A percentile compares a stretch with the other conserved stretches of the same genome.
phyloP scores from a whole-genome alignment of 1,140 invertebrate species.

The Neodiprion virginianus region DNA sequence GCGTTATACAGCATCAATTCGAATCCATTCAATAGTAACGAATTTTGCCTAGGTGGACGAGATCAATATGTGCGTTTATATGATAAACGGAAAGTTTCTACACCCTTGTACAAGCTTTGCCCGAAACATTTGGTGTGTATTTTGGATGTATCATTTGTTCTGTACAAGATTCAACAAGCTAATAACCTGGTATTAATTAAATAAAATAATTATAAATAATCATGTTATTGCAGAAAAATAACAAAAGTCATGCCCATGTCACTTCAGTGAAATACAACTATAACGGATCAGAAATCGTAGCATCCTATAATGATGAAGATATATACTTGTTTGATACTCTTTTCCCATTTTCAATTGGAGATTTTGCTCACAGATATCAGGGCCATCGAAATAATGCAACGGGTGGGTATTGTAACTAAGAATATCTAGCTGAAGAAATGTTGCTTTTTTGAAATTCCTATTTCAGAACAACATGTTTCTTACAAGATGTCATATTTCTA shows the following conservation, averaged over 20 bases:
- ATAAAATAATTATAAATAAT: constrained; percentile 18
- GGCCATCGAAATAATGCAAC: constrained; percentile 82
- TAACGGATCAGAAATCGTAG: constrained; percentile 89
- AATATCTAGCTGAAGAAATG: constrained; percentile 16
- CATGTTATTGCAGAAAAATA: constrained; percentile 32
- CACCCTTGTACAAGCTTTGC: constrained; percentile 62
- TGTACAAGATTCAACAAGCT: constrained; percentile 1
- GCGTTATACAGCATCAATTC: constrained; percentile 86
- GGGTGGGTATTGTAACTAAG: constrained; percentile 43
- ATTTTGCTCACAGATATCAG: constrained; percentile 78
- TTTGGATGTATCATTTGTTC: constrained; percentile 11
- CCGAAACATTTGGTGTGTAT: constrained; percentile 64
- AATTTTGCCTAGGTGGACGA: constrained; percentile 84
- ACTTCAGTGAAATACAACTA: constrained; percentile 92
- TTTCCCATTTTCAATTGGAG: constrained; percentile 59
- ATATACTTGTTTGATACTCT: constrained; percentile 89
- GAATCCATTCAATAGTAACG: constrained; percentile 78
- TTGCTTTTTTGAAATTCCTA: constrained; percentile 19
- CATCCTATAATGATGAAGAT: constrained; percentile 92
- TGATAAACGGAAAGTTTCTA: constrained; percentile 69
- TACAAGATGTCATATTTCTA: background rate
- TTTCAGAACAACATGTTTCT: constrained; percentile 8
- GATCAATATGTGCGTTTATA: constrained; percentile 71
- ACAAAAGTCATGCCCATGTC: constrained; percentile 64
- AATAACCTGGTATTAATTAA: too few relatives aligned